Evolutionary conservation across 2,797 vertebrate species (phyloP).

Genomic region (Gobio occitaniae): DNA sequence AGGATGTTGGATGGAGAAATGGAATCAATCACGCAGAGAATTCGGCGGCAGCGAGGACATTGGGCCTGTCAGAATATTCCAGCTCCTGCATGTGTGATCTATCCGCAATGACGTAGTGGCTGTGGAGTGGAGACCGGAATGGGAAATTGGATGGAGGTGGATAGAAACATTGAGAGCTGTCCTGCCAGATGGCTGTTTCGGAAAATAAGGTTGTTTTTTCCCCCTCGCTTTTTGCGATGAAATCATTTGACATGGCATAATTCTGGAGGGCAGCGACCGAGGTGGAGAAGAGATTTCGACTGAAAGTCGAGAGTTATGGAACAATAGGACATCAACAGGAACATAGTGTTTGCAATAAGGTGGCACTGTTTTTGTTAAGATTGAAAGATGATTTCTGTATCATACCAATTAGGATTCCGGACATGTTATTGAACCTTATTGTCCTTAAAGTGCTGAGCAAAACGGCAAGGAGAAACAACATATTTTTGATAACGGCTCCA

Average conservation of each 20-base stretch:
- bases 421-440: conserved; percentile 57
- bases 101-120: conserved; percentile 57
- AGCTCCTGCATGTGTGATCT: conserved; percentile 62
- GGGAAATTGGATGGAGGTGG: conserved; percentile 62
- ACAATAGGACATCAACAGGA: not conserved
- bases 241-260: conserved; percentile 74
- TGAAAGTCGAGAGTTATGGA: conserved; percentile 50
- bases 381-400: not conserved
- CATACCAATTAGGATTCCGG: not conserved
- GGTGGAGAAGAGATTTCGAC: conserved; percentile 1
- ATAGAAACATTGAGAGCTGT: conserved; percentile 66
- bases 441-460: conserved; percentile 62
- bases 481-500: conserved; percentile 57
- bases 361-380: not conserved
- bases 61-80: conserved; percentile 62
- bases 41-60: conserved; percentile 62
- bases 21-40: conserved; percentile 66
- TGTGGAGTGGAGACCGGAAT: conserved; percentile 54
- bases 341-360: conserved; percentile 20
- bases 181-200: conserved; percentile 61
- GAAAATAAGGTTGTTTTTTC: conserved; percentile 66
- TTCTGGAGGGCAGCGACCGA: conserved; percentile 60
- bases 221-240: conserved; percentile 51
- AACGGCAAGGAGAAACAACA: conserved; percentile 60
- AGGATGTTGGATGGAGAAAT: conserved; percentile 62